Evolutionary conservation across 2,797 vertebrate species (phyloP), one percentile per base, ranked within the genome.

Genomic region (Ptychobarbus kaznakovi): DNA sequence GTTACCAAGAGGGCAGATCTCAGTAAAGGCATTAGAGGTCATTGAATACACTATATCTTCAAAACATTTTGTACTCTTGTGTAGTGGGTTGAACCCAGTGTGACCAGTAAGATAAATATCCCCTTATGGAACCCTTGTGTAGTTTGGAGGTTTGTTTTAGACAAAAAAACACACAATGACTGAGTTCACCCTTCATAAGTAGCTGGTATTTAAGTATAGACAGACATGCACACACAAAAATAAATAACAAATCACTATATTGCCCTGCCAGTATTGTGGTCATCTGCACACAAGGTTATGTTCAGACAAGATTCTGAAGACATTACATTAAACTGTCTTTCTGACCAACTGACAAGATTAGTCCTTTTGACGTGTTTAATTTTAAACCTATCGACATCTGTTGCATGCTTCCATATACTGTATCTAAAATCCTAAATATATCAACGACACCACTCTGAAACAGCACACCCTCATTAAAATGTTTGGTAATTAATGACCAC

Each of bases 181-280:
- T 84, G 85, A 80, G 42, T 84, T 87, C 78, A 81, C 79, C 79
- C 79, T 84, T 73, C 63, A 87, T 82, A 80, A 85, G 80, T 82
- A 87, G 75, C 51, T 86, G 78, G 76, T 87, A 83, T 83, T 85
- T 86, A 89, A 85, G 85, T 87, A 81, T 86, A 89, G 75, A 81
- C 86, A 84, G 82, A 87, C 79, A 84, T 66, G 49, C 69, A 61
- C 70, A 51, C 40, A 56, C 49, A 80, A 81, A 86, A 77, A 82
- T 87, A 88, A 77, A 84, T 79, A 79, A 25, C 78, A 87, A 74
- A 78, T 87, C 42, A 72, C 85, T 81, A 86, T 88, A 66, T 69
- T 78, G 68, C 18, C 38, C 51, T 87, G 87, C 89, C 86, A 90
- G 83, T 77, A 75, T 86, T 88, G 86, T 87, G 89, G 87, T 81